Evolutionary conservation across 92 coral and sea anemone genomes (phyloP).

Genomic region (Phenganax stokvisi): DNA sequence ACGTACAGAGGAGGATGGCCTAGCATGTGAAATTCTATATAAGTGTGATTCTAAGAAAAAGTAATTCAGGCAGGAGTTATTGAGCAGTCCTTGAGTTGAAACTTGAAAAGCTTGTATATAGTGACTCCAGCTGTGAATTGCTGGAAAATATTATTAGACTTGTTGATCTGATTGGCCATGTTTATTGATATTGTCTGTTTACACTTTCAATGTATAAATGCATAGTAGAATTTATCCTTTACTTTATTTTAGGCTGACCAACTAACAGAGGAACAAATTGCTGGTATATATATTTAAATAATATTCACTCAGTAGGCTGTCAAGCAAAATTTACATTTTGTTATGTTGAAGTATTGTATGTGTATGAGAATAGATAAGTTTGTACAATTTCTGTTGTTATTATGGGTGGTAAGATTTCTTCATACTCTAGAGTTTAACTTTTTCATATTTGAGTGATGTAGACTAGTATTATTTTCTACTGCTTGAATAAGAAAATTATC

Average conservation of each 20-base stretch:
- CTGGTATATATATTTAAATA: slow-evolving; percentile 52
- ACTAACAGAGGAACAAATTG: slow-evolving; percentile 89
- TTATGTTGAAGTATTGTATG: neutral
- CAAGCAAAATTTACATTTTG: slow-evolving; percentile 18
- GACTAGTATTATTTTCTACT: too few relatives aligned
- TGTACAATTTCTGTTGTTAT: neutral
- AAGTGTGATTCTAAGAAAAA: too few relatives aligned
- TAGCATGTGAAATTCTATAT: too few relatives aligned
- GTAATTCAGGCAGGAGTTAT: too few relatives aligned
- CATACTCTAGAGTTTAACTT: neutral
- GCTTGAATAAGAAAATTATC: too few relatives aligned
- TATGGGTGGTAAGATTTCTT: slow-evolving; percentile 15
- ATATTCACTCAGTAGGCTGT: neutral
- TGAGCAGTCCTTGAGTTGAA: too few relatives aligned
- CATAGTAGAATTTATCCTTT: neutral
- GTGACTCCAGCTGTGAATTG: too few relatives aligned
- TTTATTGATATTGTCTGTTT: neutral
- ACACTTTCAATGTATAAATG: neutral
- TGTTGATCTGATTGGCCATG: too few relatives aligned
- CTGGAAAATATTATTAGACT: too few relatives aligned
- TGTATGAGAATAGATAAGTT: neutral
- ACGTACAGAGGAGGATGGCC: too few relatives aligned
- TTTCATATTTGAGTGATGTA: neutral
- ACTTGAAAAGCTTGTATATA: too few relatives aligned
- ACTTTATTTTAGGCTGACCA: slow-evolving; percentile 67